These are phyloP conservation scores for Riparia riparia DNA, from an alignment of 2,113 vertebrate species.

Conservation along the genomic window DNA sequence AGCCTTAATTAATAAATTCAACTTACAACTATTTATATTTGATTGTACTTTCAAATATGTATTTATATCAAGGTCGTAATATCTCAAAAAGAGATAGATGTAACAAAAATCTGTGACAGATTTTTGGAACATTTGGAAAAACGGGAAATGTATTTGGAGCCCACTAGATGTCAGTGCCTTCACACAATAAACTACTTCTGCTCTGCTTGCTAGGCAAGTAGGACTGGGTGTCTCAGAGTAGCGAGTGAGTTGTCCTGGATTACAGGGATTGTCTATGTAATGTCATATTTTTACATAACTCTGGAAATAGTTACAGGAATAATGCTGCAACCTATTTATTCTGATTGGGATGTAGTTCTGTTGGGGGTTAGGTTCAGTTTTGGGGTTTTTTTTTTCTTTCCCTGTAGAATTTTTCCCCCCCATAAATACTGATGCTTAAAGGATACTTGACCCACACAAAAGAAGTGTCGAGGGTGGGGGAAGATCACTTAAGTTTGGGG, in stretches of 20 bases:
- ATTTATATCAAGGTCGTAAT: background rate
- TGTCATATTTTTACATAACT: background rate
- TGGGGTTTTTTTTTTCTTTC: too few species aligned
- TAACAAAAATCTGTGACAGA: background rate
- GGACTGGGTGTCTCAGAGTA: background rate
- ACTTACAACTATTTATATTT: background rate
- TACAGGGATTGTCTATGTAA: background rate
- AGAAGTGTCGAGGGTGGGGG: too few species aligned
- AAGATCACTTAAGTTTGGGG: too few species aligned
- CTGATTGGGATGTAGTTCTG: background rate
- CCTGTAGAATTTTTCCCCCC: too few species aligned
- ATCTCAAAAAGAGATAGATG: background rate
- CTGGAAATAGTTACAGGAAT: background rate
- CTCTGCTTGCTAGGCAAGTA: background rate
- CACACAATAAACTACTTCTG: background rate
- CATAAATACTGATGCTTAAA: too few species aligned
- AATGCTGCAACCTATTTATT: background rate
- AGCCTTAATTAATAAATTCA: background rate
- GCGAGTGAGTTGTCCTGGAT: background rate
- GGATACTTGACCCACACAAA: too few species aligned
- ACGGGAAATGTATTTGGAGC: background rate
- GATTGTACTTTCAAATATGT: background rate
- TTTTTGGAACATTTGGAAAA: background rate
- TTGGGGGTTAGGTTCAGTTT: too few species aligned
- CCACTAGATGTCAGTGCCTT: conserved; percentile 61